These are phyloP conservation scores for Halisarca cf. caerulea DNA, from an alignment of 37 sponge, comb jelly and placozoan genomes.

Conservation along the genomic window DNA sequence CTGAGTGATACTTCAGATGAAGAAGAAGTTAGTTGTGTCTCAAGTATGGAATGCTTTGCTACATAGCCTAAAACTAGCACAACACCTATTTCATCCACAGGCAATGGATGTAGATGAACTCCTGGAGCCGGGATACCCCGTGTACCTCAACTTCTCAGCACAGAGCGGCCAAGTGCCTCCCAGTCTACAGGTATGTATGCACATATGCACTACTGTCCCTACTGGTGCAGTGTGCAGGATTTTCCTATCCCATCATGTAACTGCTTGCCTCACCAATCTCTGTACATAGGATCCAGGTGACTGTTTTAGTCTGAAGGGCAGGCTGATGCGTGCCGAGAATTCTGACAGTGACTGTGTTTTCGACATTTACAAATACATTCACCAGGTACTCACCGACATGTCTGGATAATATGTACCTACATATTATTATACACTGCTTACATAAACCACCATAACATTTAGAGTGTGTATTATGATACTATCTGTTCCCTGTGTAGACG, in stretches of 20 bases:
- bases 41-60: not conserved
- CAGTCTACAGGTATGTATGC: constrained; percentile 34
- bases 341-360: constrained; percentile 30
- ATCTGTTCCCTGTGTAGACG: constrained; percentile 11
- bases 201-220: not conserved
- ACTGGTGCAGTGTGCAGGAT: not conserved
- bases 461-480: not conserved
- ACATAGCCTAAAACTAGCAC: too few species aligned
- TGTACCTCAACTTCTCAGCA: constrained; percentile 68
- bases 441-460: too few species aligned
- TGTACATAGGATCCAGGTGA: constrained; percentile 49
- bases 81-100: constrained; percentile 5
- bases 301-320: constrained; percentile 65
- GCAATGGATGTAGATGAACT: constrained; percentile 72
- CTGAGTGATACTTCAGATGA: constrained; percentile 53
- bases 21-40: constrained; percentile 35
- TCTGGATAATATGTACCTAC: not conserved
- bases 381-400: constrained; percentile 37
- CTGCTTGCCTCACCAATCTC: too few species aligned
- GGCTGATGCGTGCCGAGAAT: constrained; percentile 20
- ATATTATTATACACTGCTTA: too few species aligned
- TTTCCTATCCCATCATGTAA: too few species aligned
- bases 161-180: constrained; percentile 14
- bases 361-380: constrained; percentile 41
- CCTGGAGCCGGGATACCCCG: constrained; percentile 53